A percentile compares a stretch with the other conserved stretches of the same genome.
Evolutionary conservation across 92 coral and sea anemone genomes (phyloP).

Genomic region (Metridium senile): DNA sequence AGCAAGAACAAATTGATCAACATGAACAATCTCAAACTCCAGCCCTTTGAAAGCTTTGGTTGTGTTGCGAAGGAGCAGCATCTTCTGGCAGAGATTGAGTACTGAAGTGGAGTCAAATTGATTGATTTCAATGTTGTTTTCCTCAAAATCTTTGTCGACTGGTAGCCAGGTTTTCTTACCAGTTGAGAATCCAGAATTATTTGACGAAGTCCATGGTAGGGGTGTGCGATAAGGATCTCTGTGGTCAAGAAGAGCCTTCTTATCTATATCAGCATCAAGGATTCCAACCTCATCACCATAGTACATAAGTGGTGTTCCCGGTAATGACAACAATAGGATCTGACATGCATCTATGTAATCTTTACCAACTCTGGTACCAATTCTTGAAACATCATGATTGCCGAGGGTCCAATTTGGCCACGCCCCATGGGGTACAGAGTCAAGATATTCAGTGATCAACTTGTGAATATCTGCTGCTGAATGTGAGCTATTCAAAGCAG

Average conservation of each 20-base stretch:
- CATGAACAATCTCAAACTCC: slow-evolving; percentile 55
- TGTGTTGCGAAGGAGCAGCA: slow-evolving; percentile 54
- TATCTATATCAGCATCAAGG: slow-evolving; percentile 58
- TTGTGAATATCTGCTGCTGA: slow-evolving; percentile 62
- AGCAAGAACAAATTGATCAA: slow-evolving; percentile 63
- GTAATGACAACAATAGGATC: slow-evolving; percentile 75
- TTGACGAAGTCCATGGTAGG: slow-evolving; percentile 64
- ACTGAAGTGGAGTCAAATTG: slow-evolving; percentile 50
- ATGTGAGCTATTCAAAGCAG: slow-evolving; percentile 31
- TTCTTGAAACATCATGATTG: slow-evolving; percentile 79
- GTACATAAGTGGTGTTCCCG: slow-evolving; percentile 89
- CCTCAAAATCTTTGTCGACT: slow-evolving; percentile 32
- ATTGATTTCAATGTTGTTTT: slow-evolving; percentile 58
- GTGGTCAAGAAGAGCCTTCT: slow-evolving; percentile 35
- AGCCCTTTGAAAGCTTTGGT: slow-evolving; percentile 55
- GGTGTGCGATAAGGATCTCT: slow-evolving; percentile 80
- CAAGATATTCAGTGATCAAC: slow-evolving; percentile 61
- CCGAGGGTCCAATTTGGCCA: slow-evolving; percentile 97
- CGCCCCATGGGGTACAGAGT: slow-evolving; percentile 57
- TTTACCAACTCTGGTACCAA: slow-evolving; percentile 66
- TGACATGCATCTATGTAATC: slow-evolving; percentile 63
- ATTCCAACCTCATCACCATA: slow-evolving; percentile 98
- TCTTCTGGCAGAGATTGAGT: slow-evolving; percentile 53
- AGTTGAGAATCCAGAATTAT: slow-evolving; percentile 59
- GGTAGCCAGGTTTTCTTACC: slow-evolving; percentile 63